Evolutionary conservation across 2,888 invertebrate genomes (phyloP).

Genomic region (Agonum fuliginosum): DNA sequence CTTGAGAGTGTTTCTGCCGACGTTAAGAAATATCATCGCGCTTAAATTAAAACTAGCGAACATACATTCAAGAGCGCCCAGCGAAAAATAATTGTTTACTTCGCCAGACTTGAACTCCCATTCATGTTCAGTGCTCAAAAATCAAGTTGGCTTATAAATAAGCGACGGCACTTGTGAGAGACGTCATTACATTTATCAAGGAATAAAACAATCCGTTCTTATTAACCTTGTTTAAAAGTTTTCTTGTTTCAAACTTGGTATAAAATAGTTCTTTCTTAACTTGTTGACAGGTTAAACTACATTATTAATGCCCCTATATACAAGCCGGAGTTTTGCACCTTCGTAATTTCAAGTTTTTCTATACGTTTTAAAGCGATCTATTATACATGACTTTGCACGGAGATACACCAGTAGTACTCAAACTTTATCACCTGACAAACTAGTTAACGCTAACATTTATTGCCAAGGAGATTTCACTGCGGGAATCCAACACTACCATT

Average conservation of each 20-base stretch:
- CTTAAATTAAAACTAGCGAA: background rate
- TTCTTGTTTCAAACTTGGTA: conserved; percentile 50
- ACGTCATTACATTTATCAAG: conserved; percentile 53
- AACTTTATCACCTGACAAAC: too few relatives aligned
- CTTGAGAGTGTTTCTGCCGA: background rate
- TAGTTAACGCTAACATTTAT: too few relatives aligned
- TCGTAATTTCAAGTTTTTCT: conserved; percentile 47
- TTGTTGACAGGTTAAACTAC: conserved; percentile 51
- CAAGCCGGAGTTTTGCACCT: conserved; percentile 25
- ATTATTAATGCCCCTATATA: conserved; percentile 44
- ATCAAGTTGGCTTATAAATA: conserved; percentile 28
- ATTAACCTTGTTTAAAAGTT: conserved; percentile 54
- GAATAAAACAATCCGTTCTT: conserved; percentile 56
- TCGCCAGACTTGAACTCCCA: background rate
- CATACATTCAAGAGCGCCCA: background rate
- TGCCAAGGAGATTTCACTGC: too few relatives aligned
- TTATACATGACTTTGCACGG: conserved; percentile 27
- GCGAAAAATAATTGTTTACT: background rate
- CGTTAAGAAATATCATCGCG: background rate
- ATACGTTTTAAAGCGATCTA: conserved; percentile 34
- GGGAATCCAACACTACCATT: too few relatives aligned
- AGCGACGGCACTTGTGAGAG: conserved; percentile 32
- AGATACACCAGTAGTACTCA: background rate
- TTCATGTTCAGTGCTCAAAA: background rate
- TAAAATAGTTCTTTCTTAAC: conserved; percentile 51